Evolutionary conservation across 2,888 invertebrate species (phyloP), one percentile per base, ranked within the genome.

Genomic region (Electrophaes corylata): DNA sequence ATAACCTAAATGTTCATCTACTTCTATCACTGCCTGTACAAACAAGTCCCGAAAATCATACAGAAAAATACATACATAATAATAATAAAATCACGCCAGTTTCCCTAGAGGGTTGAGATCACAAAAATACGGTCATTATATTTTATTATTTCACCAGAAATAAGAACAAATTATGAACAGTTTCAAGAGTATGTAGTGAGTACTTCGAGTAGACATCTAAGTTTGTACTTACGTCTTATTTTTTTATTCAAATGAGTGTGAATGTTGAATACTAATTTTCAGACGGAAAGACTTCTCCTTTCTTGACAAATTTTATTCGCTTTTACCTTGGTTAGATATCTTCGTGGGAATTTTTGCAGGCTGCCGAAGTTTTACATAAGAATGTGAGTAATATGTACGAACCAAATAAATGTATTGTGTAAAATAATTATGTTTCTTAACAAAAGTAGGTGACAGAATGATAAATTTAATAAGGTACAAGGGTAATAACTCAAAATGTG

Each of bases 251-350:
- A 47, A 59, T 57, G 35, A 51, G 54, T 54, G 44, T 51, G 53
- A 45, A 43, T 46, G 51, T 46, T 49, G 64, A 66, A 66, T 66
- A 66, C 60, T 64, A 62, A 64, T 60, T 55, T 43, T 23, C 20
- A 44, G 48, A 33, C 31, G 56, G 46, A 54, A 39, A 53, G 54
- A 55, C 51, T n/a, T n/a, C 58, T 60, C 50, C 39, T 59, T 59
- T 54, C 16, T 46, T 52, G 62, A 62, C 62, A 58, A 60, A 60
- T 62, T 64, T 66, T 57, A 59, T 62, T 57, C 45, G 45, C 58
- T 61, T 62, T 44, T 45, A 59, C 41, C 46, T 23, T 47, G 50
- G 46, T 54, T 41, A 54, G 59, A 51, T 46, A 54, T 41, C 43
- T 57, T 44, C 29, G 45, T 50, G 54, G 39, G 46, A 46, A 46